Conservation (phyloP, 2,888 invertebrate species). For the Oscheius onirici region DNA sequence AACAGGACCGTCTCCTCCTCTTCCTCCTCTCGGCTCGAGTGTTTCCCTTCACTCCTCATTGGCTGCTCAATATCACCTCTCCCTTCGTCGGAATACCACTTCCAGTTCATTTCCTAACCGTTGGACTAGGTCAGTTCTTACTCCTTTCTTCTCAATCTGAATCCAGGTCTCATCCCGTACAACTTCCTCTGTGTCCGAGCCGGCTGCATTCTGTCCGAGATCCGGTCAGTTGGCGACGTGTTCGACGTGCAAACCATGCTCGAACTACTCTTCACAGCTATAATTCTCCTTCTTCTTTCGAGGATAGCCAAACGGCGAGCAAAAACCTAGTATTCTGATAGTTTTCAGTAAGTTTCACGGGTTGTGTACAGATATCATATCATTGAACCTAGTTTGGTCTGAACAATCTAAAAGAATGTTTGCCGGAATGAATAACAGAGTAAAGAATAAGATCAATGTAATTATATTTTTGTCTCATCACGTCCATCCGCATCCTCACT, state of each 20-base stretch:
- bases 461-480: no score
- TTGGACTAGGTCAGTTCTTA: slow-evolving; percentile 73
- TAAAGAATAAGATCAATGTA: no score
- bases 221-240: slow-evolving; percentile 69
- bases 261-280: slow-evolving; percentile 30
- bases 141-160: neutral
- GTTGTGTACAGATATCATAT: neutral
- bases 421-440: no score
- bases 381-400: no score
- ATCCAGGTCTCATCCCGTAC: slow-evolving; percentile 77
- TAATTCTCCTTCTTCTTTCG: neutral
- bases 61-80: slow-evolving; percentile 76
- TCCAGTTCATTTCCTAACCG: slow-evolving; percentile 75
- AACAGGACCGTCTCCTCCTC: slow-evolving; percentile 36
- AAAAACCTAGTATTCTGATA: neutral
- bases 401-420: no score
- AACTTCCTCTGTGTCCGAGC: slow-evolving; percentile 77
- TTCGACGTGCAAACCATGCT: slow-evolving; percentile 35
- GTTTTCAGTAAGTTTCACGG: neutral
- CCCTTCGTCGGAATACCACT: slow-evolving; percentile 76
- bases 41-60: slow-evolving; percentile 78
- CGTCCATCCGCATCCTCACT: no score
- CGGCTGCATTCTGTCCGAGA: slow-evolving; percentile 75
- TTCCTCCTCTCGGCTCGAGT: slow-evolving; percentile 71
- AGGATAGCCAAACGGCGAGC: slow-evolving; percentile 13